phyloP scores from a whole-genome alignment of 2,797 vertebrate genomes.

The Ptychadena robeensis region DNA sequence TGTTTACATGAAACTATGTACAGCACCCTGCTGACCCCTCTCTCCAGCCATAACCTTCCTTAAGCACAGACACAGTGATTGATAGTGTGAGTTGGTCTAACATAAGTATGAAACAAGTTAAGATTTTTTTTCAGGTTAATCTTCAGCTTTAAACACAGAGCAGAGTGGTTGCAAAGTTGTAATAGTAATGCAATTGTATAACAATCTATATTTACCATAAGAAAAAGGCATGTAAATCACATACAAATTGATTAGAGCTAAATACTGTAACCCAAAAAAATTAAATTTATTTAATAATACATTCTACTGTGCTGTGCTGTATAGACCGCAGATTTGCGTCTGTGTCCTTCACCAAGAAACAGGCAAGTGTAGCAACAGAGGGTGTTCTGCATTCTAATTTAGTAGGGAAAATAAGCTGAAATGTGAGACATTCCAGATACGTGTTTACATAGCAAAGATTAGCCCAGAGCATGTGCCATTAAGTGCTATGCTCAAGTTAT shows the following conservation, averaged over 20 bases:
- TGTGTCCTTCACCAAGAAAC: conserved; percentile 5
- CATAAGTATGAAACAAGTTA: too few species aligned
- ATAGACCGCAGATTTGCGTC: not conserved
- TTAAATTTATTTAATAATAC: not conserved
- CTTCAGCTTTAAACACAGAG: too few species aligned
- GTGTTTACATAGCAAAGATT: conserved; percentile 56
- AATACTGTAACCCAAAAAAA: not conserved
- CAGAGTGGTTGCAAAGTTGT: too few species aligned
- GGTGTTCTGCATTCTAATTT: conserved; percentile 20
- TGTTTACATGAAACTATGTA: too few species aligned
- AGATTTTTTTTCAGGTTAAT: too few species aligned
- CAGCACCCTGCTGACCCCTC: too few species aligned
- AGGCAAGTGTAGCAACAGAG: conserved; percentile 4
- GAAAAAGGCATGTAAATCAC: not conserved
- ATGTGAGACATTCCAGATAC: conserved; percentile 40
- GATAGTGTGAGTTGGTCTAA: too few species aligned
- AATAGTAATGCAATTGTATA: too few species aligned
- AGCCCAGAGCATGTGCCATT: conserved; percentile 12
- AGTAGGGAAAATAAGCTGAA: conserved; percentile 7
- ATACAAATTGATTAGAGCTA: not conserved
- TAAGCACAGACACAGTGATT: too few species aligned
- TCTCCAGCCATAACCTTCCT: too few species aligned
- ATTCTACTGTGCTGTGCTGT: not conserved
- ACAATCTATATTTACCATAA: not conserved
- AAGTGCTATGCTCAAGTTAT: conserved; percentile 31